These are phyloP conservation scores for Netta rufina DNA, from an alignment of 2,797 vertebrate genomes.

Conservation along the genomic window DNA sequence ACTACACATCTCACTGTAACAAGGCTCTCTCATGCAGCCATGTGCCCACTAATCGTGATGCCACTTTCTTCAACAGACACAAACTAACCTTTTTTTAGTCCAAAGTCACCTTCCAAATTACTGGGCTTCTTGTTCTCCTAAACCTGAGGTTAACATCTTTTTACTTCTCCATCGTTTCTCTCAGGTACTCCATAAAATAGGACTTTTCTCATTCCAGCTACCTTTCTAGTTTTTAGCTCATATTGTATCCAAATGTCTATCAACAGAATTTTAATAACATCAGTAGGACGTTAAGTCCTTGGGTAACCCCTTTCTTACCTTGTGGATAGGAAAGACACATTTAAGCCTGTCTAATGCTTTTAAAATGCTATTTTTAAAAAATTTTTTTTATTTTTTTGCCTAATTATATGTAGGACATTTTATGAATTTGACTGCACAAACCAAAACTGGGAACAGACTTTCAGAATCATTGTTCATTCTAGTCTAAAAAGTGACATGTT, in stretches of 20 bases:
- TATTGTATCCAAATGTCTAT: background rate
- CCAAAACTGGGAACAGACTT: background rate
- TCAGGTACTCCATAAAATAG: background rate
- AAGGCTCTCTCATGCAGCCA: accelerated
- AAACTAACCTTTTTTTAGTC: background rate
- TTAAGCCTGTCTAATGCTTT: background rate
- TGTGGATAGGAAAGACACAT: background rate
- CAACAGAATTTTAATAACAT: background rate
- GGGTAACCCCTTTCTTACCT: background rate
- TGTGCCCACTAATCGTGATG: background rate
- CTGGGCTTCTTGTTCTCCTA: background rate
- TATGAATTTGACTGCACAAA: background rate
- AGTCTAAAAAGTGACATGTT: background rate
- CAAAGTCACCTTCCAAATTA: background rate
- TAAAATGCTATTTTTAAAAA: background rate
- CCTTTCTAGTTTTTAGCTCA: background rate
- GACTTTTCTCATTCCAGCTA: background rate
- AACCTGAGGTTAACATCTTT: background rate
- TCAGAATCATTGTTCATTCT: background rate
- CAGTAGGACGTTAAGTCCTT: background rate
- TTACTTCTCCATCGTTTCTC: background rate
- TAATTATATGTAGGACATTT: background rate
- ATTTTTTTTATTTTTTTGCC: too few species aligned
- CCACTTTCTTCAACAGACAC: accelerated
- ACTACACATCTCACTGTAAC: background rate